Evolutionary conservation across 2,113 vertebrate genomes (phyloP).

Genomic region (Lasiurus cinereus): DNA sequence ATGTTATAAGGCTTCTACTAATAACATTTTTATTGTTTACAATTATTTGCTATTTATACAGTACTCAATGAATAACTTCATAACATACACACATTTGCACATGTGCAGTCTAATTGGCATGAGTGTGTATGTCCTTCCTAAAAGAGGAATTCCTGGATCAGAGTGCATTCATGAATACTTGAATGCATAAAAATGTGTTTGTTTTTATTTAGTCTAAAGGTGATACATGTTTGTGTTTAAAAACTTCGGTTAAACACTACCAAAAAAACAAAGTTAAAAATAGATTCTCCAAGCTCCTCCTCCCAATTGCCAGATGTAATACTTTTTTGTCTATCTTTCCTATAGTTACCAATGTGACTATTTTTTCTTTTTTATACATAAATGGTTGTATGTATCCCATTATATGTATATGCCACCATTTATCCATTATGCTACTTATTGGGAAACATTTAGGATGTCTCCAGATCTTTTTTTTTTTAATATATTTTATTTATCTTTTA

Average conservation of each 20-base stretch:
- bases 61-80: background rate
- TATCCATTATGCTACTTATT: background rate
- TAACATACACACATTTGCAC: background rate
- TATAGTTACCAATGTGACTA: conserved; percentile 19
- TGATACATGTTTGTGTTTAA: background rate
- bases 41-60: background rate
- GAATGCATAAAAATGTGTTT: background rate
- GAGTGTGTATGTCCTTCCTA: background rate
- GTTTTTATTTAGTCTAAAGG: conserved; percentile 27
- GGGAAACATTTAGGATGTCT: conserved; percentile 12
- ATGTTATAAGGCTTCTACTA: background rate
- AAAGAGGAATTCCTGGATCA: conserved; percentile 21
- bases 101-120: background rate
- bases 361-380: background rate
- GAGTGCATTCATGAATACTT: background rate
- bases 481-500: no score
- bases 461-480: background rate
- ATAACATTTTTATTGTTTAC: conserved; percentile 30
- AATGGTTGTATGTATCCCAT: background rate
- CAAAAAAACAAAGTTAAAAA: background rate
- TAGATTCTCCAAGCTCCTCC: background rate
- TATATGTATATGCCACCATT: background rate
- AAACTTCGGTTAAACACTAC: conserved; percentile 6
- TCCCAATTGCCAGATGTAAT: background rate
- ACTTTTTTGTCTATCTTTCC: background rate